Evolutionary conservation across 1,140 invertebrate species (phyloP).

Genomic region (Zaprionus camerounensis): DNA sequence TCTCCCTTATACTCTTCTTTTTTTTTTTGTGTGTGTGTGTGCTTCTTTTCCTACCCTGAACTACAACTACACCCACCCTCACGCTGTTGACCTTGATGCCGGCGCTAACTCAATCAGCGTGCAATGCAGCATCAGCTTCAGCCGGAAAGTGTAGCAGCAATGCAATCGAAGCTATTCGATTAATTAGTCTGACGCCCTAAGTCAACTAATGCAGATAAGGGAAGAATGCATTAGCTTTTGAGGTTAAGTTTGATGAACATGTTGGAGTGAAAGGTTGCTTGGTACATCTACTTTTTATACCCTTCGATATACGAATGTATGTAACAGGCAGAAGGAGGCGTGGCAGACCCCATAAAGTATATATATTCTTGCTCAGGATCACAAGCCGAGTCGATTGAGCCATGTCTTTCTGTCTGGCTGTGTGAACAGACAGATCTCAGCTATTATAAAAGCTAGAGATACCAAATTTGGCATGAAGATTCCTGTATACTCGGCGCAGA

Average conservation of each 20-base stretch:
- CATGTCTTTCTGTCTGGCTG: too few relatives aligned
- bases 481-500: too few relatives aligned
- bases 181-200: background rate
- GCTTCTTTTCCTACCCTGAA: constrained; percentile 6
- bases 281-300: too few relatives aligned
- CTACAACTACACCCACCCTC: background rate
- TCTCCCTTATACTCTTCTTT: constrained; percentile 6
- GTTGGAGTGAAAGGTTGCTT: background rate
- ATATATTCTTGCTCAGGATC: too few relatives aligned
- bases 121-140: constrained; percentile 3
- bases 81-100: constrained; percentile 42
- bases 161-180: constrained; percentile 19
- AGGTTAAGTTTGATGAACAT: background rate
- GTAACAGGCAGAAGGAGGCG: too few relatives aligned
- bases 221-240: background rate
- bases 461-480: too few relatives aligned
- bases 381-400: too few relatives aligned
- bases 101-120: constrained; percentile 33
- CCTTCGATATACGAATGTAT: too few relatives aligned
- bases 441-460: too few relatives aligned
- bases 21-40: background rate
- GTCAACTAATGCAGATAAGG: background rate
- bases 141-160: constrained; percentile 4
- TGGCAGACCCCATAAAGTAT: too few relatives aligned
- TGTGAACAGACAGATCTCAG: too few relatives aligned